Conservation (phyloP, 1,140 invertebrate species). For the Pygmarrhopalites habei region DNA sequence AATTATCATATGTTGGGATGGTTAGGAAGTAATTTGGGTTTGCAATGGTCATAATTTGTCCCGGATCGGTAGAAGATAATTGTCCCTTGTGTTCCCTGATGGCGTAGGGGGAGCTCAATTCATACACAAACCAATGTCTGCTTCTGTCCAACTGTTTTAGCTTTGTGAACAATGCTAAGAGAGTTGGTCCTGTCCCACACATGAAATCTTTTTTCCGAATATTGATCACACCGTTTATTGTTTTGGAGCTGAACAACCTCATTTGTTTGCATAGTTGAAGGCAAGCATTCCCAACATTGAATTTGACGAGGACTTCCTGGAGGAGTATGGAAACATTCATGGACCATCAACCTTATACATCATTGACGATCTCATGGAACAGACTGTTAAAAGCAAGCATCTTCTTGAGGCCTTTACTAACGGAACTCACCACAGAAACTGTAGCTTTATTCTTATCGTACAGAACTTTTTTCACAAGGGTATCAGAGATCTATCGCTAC, state of each 20-base stretch:
- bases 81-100: too few relatives aligned
- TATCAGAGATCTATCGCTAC: neutral
- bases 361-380: neutral
- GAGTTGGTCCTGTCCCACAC: too few relatives aligned
- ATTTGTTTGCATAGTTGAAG: neutral
- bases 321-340: neutral
- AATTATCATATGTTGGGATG: too few relatives aligned
- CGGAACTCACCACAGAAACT: neutral
- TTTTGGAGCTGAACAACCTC: neutral
- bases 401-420: neutral
- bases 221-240: neutral
- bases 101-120: too few relatives aligned
- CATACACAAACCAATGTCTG: too few relatives aligned
- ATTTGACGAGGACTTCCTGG: neutral
- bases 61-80: too few relatives aligned
- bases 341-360: neutral
- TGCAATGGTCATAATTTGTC: too few relatives aligned
- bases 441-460: neutral
- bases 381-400: neutral
- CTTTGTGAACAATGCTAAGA: too few relatives aligned
- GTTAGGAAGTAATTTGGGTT: too few relatives aligned
- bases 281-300: neutral
- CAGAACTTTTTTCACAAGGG: conserved; percentile 21
- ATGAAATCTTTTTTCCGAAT: neutral
- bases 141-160: too few relatives aligned